Evolutionary conservation across 2,888 invertebrate species (phyloP).

Genomic region (Philonicus albiceps): DNA sequence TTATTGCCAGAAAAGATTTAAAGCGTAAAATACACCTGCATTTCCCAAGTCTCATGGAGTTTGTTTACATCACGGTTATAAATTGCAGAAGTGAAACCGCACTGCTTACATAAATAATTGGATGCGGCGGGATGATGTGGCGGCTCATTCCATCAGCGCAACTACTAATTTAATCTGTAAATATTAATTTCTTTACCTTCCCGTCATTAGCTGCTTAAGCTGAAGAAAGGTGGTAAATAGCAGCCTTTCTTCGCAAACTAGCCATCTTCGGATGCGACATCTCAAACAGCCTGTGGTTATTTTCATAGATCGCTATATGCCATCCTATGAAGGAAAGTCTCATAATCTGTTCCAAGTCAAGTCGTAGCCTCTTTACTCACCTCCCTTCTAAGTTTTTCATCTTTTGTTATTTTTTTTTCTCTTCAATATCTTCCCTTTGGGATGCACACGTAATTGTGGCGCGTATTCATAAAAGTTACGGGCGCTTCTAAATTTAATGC

Average conservation of each 20-base stretch:
- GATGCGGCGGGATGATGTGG: background rate
- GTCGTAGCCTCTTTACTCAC: background rate
- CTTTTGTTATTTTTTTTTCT: background rate
- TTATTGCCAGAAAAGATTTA: background rate
- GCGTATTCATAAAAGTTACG: background rate
- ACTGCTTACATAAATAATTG: background rate
- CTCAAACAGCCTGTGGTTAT: background rate
- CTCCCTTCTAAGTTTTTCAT: background rate
- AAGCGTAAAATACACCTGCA: background rate
- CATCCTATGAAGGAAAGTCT: background rate
- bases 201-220: background rate
- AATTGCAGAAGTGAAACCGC: background rate
- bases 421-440: background rate
- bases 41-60: background rate
- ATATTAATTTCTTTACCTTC: slow-evolving; percentile 11
- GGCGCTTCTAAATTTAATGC: slow-evolving; percentile 27
- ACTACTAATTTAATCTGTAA: slow-evolving; percentile 7
- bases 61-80: slow-evolving; percentile 11
- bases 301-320: background rate
- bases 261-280: background rate
- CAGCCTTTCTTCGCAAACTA: background rate
- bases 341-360: background rate
- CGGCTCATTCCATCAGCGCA: background rate
- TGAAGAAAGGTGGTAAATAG: background rate
- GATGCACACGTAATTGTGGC: background rate